These are phyloP conservation scores for Athrips mouffetella DNA, from an alignment of 2,888 invertebrate genomes.

Conservation along the genomic window DNA sequence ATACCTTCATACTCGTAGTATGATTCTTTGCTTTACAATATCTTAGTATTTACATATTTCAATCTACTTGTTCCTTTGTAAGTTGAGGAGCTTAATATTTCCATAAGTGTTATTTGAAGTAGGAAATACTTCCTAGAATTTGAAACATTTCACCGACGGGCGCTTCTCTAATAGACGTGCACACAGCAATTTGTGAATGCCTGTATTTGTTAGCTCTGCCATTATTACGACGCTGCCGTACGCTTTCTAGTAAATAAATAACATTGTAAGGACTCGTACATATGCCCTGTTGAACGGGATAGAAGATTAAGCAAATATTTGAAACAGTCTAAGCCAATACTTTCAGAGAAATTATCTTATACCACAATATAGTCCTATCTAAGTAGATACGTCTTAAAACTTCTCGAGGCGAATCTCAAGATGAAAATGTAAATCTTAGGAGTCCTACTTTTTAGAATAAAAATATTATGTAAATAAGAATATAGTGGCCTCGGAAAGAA, in stretches of 20 bases:
- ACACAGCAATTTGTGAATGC: not conserved
- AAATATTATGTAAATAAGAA: slow-evolving; percentile 49
- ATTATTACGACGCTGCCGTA: slow-evolving; percentile 6
- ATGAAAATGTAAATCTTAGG: too few species aligned
- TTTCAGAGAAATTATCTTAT: too few species aligned
- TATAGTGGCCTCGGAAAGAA: slow-evolving; percentile 57
- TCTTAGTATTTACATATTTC: too few species aligned
- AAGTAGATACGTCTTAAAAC: too few species aligned
- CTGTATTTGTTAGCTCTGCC: slow-evolving; percentile 9
- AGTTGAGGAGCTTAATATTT: too few species aligned
- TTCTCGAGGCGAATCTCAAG: too few species aligned
- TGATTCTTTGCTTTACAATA: too few species aligned
- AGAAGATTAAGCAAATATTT: slow-evolving; percentile 9
- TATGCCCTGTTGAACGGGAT: too few species aligned
- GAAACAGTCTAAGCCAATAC: not conserved
- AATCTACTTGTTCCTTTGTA: too few species aligned
- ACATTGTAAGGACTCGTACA: not conserved
- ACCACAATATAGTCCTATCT: too few species aligned
- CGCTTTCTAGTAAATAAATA: slow-evolving; percentile 5
- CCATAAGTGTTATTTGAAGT: not conserved
- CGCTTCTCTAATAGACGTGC: slow-evolving; percentile 1
- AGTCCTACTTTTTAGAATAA: slow-evolving; percentile 32
- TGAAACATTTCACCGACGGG: slow-evolving; percentile 17
- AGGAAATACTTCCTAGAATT: slow-evolving; percentile 14
- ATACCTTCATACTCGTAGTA: too few species aligned